Evolutionary conservation across 2,113 vertebrate genomes (phyloP), one percentile per base, ranked within the genome.

Genomic region (Mugil cephalus): DNA sequence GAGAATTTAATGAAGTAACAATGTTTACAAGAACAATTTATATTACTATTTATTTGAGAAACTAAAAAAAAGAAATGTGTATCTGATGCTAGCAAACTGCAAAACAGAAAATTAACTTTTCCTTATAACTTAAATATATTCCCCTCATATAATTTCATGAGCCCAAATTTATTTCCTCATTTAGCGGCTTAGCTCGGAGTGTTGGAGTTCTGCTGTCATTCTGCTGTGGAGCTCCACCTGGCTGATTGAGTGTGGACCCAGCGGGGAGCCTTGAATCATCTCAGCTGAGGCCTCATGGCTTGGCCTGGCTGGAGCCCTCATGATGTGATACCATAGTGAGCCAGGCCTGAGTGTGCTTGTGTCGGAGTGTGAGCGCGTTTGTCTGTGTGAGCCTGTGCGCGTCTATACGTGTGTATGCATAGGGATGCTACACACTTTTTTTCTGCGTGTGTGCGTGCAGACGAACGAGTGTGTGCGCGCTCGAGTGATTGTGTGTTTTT

Each of bases 261-360:
- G 92, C 79, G 24, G 93, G 93, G 91, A 74, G 91, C 24, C 87
- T 87, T 93, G 93, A 94, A 92, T 94, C 93, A 93, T 92, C 81
- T 90, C 89, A 91, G 92, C 91, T 87, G 83, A 92, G 87, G 87
- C 87, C 88, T 91, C 87, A 88, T 89, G 86, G 88, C 83, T 88
- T 80, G 87, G 88, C 89, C 91, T 92, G 90, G 89, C 92, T 93
- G 92, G 87, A 92, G 91, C 87, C 90, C 90, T 93, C 89, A 88
- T 87, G 90, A 94, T 92, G 92, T 88, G 90, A 91, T 89, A 93
- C 82, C 77, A 78, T 15, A 77, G 89, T 53, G 87, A 85, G 87
- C 90, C 93, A 91, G 89, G 89, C 88, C 86, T 70, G 83, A 82
- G 85, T 86, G 85, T 78, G 85, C 69, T 43, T 60, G 79, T 80